These are phyloP conservation scores for Halcyon chelicuti DNA, from an alignment of 2,797 vertebrate species.

Conservation along the genomic window DNA sequence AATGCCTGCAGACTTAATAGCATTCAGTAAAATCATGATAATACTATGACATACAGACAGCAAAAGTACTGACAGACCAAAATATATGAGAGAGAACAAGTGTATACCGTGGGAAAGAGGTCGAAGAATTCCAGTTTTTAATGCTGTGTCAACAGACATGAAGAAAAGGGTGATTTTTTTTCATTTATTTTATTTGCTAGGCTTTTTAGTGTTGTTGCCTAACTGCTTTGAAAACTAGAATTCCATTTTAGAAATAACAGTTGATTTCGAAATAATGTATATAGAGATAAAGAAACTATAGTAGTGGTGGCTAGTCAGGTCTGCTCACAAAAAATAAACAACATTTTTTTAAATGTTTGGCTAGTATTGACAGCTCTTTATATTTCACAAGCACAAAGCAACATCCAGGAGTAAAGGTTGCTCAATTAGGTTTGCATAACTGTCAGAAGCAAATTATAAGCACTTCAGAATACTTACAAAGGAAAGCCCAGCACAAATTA, in stretches of 20 bases:
- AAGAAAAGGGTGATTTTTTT: neutral
- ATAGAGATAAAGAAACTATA: neutral
- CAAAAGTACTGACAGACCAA: neutral
- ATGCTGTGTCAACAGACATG: neutral
- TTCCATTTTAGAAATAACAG: neutral
- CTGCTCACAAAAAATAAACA: neutral
- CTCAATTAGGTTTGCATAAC: neutral
- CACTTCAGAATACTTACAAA: neutral
- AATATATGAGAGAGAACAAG: neutral
- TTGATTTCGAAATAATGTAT: accelerated
- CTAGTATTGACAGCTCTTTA: neutral
- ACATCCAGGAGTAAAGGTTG: neutral
- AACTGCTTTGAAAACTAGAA: neutral
- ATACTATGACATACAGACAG: neutral
- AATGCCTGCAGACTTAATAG: neutral
- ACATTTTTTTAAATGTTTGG: neutral
- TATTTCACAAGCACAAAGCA: neutral
- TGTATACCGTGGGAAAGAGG: neutral
- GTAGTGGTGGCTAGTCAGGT: neutral
- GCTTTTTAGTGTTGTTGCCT: neutral
- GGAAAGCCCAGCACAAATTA: neutral
- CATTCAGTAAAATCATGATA: neutral
- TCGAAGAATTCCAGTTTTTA: neutral
- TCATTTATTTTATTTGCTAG: neutral
- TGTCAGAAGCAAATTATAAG: neutral